Conservation (phyloP, 2,113 vertebrate species). For the Paradisaea rubra region DNA sequence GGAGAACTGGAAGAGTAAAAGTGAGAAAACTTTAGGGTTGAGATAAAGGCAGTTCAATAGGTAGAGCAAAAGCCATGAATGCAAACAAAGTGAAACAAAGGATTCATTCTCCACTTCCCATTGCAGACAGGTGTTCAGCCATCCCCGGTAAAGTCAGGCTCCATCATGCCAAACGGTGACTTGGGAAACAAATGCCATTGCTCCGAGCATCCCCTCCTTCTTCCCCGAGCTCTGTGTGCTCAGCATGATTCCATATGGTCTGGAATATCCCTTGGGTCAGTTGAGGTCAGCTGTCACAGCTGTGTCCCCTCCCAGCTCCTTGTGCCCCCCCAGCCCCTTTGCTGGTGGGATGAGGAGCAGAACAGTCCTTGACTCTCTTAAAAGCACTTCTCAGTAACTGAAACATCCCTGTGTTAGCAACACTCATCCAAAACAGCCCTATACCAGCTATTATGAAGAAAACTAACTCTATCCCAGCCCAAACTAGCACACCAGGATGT, state of each 20-base stretch:
- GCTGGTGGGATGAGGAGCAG: not conserved
- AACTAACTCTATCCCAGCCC: not conserved
- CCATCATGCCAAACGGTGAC: not conserved
- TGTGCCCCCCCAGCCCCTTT: not conserved
- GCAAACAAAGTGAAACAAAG: not conserved
- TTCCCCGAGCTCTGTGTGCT: not conserved
- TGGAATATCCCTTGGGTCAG: not conserved
- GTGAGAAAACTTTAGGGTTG: not conserved
- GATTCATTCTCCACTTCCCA: not conserved
- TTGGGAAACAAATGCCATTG: not conserved
- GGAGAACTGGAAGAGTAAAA: not conserved
- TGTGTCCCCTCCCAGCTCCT: not conserved
- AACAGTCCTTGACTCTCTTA: not conserved
- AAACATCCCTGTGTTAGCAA: not conserved
- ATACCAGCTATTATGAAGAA: not conserved
- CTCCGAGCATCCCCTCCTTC: not conserved
- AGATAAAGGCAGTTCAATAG: not conserved
- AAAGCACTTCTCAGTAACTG: not conserved
- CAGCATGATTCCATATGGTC: not conserved
- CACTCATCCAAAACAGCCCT: not conserved
- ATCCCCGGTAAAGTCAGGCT: not conserved
- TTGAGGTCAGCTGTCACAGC: not conserved
- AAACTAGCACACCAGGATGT: not conserved
- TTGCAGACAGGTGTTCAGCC: not conserved
- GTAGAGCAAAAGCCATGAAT: not conserved